Evolutionary conservation across 2,113 vertebrate species (phyloP), one percentile per base, ranked within the genome.

Genomic region (Pedetes capensis): DNA sequence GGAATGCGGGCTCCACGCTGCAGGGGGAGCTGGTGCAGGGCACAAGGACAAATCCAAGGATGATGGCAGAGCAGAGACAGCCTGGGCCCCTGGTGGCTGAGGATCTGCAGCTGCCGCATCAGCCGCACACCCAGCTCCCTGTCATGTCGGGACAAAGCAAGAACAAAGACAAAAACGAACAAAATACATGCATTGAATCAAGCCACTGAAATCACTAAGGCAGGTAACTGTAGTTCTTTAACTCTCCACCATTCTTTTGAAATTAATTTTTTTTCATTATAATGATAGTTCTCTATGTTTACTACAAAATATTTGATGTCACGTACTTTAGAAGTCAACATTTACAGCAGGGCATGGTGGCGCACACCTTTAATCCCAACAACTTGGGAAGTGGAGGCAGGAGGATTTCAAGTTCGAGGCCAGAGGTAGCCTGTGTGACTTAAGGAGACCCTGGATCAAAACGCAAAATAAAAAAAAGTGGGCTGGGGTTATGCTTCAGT

Each of bases 21-120:
- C 49, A 20, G 20, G 13, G 3, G 32, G 25, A 78, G 25, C 23
- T 61, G 27, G 16, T 27, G 8, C 0, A 42, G n/a, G 51, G 51
- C 23, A 12, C 29, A 7, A 53, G 47, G 55, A 71, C 25, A 25
- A 42, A 8, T 9, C 13, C 29, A 17, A 61, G 4, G 37, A 25
- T 4, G 1, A 25, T 4, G 1, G 27, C 6, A 39, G 10, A 42
- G 17, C 13, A n/a, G 27, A 25, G 25, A 42, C 20, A 11, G 17
- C 32, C 44, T 5, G 42, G 53, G 34, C 9, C 22, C 17, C 42
- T 2, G 34, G 8, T 0, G 0, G 32, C 64, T 44, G 8, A 27
- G 6, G 16, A 59, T 7, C 22, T n/a, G 4, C 57, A 53, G 29
- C 2, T 8, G 8, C 34, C 5, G 6, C 12, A 1, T 18, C 20